Evolutionary conservation across 2,888 invertebrate genomes (phyloP), one percentile per base, ranked within the genome.

Genomic region (Mythimna lalbum): DNA sequence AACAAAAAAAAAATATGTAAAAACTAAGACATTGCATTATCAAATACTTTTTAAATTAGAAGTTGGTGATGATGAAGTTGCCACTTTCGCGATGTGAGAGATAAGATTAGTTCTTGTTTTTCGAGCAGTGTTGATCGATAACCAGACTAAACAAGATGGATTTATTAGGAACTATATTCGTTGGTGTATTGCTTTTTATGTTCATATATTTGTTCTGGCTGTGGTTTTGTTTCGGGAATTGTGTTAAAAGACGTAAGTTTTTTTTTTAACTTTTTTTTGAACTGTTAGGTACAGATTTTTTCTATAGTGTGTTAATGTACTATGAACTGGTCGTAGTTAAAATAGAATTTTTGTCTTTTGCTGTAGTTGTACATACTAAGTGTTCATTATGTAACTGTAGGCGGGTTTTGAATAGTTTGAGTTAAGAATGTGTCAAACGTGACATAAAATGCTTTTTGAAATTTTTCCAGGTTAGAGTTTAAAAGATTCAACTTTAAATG

Each of bases 201-300:
- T 90, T 89, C 63, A 59, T 93, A 0, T 92, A 89, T 87, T 87
- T 93, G 63, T 90, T 95, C 80, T 95, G 95, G 94, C 73, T 93
- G 84, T 95, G 96, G 95, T 95, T 95, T 70, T 95, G 95, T 82
- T 94, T 95, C 55, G 94, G 94, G 0, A 87, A 84, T 47, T 93
- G 89, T 64, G 81, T 91, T 0, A 86, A 86, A 21, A 89, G 82
- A 77, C 79, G 95, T 95, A 88, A 95, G 95, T 94, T 62, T 3
- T 21, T 36, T 36, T 31, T 56, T 9, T 5, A 31, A 10, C 0
- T 12, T 14, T 39, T 12, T 50, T 19, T n/a, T 19, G 5, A 9
- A 1, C 7, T 1, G 10, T 39, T 62, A 27, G 27, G 27, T 33
- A 27, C n/a, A 4, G 4, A 43, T 43, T 9, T 52, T 52, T 19